phyloP scores from a whole-genome alignment of 23 tunicate species.

The Diplosoma virens region DNA sequence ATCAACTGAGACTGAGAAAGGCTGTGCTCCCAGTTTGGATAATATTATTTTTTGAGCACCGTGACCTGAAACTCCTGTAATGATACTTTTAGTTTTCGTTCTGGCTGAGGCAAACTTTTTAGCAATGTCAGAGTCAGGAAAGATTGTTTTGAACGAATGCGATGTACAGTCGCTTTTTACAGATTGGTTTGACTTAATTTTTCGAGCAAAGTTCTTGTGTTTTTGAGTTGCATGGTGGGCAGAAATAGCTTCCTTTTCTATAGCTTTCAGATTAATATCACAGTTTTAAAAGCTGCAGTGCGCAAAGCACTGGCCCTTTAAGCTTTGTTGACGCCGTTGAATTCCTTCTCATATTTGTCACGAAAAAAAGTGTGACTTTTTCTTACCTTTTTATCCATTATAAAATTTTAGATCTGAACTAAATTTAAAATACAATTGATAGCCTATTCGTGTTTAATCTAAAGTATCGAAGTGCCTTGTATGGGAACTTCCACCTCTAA shows the following conservation, averaged over 20 bases:
- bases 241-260: conserved; percentile 3
- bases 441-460: no score
- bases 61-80: conserved; percentile 46
- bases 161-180: conserved; percentile 46
- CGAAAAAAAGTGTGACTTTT: conserved; percentile 40
- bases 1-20: conserved; percentile 24
- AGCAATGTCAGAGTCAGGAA: conserved; percentile 35
- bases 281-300: conserved; percentile 25
- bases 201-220: conserved; percentile 19
- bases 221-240: conserved; percentile 13
- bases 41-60: conserved; percentile 22
- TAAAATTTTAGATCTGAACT: conserved; percentile 7
- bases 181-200: conserved; percentile 36
- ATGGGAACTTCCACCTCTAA: no score
- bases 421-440: no score
- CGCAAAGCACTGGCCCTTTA: conserved; percentile 45
- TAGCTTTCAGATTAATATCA: conserved; percentile 31
- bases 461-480: no score
- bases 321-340: conserved; percentile 30
- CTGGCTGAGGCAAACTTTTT: conserved; percentile 38
- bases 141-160: conserved; percentile 39
- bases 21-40: conserved; percentile 35
- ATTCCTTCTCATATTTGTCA: conserved; percentile 46
- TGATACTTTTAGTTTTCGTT: conserved; percentile 36
- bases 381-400: conserved; percentile 28